A percentile compares a stretch with the other conserved stretches of the same genome.
Evolutionary conservation across 2,888 invertebrate species (phyloP).

Genomic region (Ypsolopha sequella): DNA sequence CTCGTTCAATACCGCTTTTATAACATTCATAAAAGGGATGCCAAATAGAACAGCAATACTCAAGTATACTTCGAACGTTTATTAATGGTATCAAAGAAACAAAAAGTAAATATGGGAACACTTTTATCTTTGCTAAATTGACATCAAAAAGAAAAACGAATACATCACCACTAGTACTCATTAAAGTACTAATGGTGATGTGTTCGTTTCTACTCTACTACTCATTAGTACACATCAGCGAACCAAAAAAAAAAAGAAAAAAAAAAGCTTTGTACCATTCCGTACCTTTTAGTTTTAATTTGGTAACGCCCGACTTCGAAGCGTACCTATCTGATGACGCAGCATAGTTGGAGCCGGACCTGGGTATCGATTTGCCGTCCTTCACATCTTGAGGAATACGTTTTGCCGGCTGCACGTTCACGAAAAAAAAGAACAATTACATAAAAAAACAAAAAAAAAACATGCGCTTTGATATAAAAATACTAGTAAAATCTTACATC

Average conservation of each 20-base stretch:
- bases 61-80: too few relatives aligned
- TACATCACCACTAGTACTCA: too few relatives aligned
- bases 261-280: neutral
- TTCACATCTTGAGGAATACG: constrained; percentile 65
- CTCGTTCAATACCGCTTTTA: too few relatives aligned
- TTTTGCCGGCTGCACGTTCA: constrained; percentile 38
- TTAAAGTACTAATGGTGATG: too few relatives aligned
- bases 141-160: neutral
- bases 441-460: constrained; percentile 6
- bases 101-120: too few relatives aligned
- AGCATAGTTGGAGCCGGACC: constrained; percentile 72
- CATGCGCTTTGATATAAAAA: constrained; percentile 8
- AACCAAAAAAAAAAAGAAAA: too few relatives aligned
- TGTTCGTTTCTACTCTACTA: too few relatives aligned
- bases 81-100: too few relatives aligned
- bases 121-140: too few relatives aligned
- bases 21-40: too few relatives aligned
- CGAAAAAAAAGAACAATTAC: constrained; percentile 12
- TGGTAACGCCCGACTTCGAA: constrained; percentile 40
- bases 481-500: constrained; percentile 70
- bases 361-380: constrained; percentile 67
- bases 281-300: constrained; percentile 57
- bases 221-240: too few relatives aligned
- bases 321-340: constrained; percentile 44
- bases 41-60: too few relatives aligned